Percentiles rank a stretch among this genome's conserved stretches.
Conservation (phyloP, 2,888 invertebrate species). For the Hirtodrosophila trivittata region DNA sequence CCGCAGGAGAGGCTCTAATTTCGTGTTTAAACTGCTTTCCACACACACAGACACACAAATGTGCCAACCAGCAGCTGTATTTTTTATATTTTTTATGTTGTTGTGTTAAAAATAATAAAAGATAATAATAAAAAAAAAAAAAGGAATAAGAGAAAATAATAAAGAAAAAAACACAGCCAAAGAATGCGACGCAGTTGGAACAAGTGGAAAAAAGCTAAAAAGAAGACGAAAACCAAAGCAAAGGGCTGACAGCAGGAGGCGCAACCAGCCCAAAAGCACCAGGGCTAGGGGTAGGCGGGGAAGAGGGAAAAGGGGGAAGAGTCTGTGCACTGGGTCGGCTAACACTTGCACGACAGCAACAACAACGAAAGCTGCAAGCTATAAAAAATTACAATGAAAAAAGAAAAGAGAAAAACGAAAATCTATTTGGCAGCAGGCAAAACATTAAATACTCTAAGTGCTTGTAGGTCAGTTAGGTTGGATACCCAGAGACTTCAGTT, state of each 20-base stretch:
- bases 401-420: conserved; percentile 14
- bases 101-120: conserved; percentile 26
- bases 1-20: conserved; percentile 62
- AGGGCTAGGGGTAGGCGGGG: neutral
- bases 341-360: conserved; percentile 47
- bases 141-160: conserved; percentile 7
- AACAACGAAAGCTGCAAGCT: conserved; percentile 22
- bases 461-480: too few species aligned
- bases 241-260: conserved; percentile 65
- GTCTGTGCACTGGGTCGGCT: conserved; percentile 27
- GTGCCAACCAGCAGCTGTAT: conserved; percentile 2
- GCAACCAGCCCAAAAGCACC: conserved; percentile 23
- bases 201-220: conserved; percentile 58
- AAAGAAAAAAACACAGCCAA: conserved; percentile 9
- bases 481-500: too few species aligned
- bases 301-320: neutral
- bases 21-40: conserved; percentile 75
- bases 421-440: neutral
- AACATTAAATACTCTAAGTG: conserved; percentile 14
- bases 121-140: conserved; percentile 32
- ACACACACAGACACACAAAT: conserved; percentile 34
- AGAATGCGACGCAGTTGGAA: conserved; percentile 56
- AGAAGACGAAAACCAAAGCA: conserved; percentile 27
- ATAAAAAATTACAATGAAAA: conserved; percentile 31
- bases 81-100: conserved; percentile 9